phyloP scores from a whole-genome alignment of 2,888 invertebrate genomes.

The Dynastes grantii region DNA sequence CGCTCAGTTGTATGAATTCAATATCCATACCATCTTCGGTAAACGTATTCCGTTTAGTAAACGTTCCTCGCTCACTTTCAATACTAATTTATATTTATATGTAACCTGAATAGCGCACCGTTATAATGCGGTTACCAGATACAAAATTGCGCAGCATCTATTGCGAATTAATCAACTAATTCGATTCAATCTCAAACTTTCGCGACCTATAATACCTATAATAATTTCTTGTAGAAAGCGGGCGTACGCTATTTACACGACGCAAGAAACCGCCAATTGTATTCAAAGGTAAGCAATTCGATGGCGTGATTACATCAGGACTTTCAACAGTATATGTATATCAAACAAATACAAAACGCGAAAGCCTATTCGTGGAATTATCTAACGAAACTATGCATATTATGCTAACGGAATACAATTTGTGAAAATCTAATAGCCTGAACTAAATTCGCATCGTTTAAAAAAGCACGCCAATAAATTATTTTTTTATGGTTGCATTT shows the following conservation, averaged over 20 bases:
- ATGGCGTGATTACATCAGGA: slow-evolving; percentile 41
- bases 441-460: too few relatives aligned
- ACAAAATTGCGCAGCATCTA: slow-evolving; percentile 33
- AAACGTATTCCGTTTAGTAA: background rate
- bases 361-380: background rate
- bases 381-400: background rate
- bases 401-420: background rate
- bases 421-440: background rate
- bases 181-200: slow-evolving; percentile 41
- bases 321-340: slow-evolving; percentile 23
- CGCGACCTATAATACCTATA: slow-evolving; percentile 37
- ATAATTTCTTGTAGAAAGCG: slow-evolving; percentile 40
- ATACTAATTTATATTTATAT: slow-evolving; percentile 16
- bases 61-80: background rate
- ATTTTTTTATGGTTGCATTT: too few relatives aligned
- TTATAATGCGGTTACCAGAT: slow-evolving; percentile 6
- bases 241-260: slow-evolving; percentile 21
- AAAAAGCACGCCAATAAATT: too few relatives aligned
- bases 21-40: too few relatives aligned
- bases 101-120: background rate
- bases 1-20: too few relatives aligned
- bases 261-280: slow-evolving; percentile 26
- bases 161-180: slow-evolving; percentile 43
- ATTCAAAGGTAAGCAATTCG: slow-evolving; percentile 42
- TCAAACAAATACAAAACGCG: too few relatives aligned